Evolutionary conservation across 2,113 vertebrate genomes (phyloP).

Genomic region (Myxocyprinus asiaticus): DNA sequence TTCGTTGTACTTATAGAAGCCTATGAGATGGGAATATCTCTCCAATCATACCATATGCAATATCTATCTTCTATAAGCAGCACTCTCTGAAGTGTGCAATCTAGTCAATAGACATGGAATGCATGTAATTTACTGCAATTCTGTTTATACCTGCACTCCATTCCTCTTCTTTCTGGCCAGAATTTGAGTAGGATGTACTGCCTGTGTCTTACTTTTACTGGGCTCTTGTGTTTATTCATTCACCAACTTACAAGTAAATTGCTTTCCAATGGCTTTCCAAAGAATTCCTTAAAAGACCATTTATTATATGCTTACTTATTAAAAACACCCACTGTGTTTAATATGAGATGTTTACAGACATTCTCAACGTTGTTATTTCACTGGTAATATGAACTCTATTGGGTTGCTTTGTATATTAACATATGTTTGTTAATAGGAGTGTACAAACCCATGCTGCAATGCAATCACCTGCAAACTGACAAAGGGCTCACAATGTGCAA

Average conservation of each 20-base stretch:
- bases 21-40: no score
- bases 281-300: neutral
- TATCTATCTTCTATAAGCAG: neutral
- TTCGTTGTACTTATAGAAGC: no score
- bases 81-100: neutral
- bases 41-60: neutral
- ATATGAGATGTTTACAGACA: neutral
- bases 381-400: neutral
- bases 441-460: slow-evolving; percentile 77
- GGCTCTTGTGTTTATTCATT: no score
- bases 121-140: neutral
- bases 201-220: no score
- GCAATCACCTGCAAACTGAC: slow-evolving; percentile 69
- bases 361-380: neutral
- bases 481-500: slow-evolving; percentile 62
- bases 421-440: slow-evolving; percentile 64
- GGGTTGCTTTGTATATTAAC: no score
- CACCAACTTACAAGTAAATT: neutral
- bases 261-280: neutral
- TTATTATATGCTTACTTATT: neutral
- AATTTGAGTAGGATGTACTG: neutral
- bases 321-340: neutral
- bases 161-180: neutral
- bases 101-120: neutral
- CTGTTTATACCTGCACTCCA: neutral